These are phyloP conservation scores for Bombus pascuorum DNA, from an alignment of 1,140 invertebrate species.

Conservation along the genomic window DNA sequence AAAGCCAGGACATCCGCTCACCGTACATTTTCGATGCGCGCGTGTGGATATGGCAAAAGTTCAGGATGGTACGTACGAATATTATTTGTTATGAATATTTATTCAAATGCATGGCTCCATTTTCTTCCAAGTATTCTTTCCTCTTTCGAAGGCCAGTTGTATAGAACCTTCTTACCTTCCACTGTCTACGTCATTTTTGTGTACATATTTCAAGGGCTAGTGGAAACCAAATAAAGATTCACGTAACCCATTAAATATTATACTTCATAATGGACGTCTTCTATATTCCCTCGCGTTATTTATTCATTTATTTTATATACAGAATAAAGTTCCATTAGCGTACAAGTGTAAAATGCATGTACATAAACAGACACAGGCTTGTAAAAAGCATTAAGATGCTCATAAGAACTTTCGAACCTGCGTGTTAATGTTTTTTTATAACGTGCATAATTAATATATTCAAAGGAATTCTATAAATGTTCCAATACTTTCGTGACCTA, in stretches of 20 bases:
- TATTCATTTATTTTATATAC: neutral
- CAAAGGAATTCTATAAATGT: no score
- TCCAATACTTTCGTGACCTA: no score
- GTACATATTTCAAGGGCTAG: neutral
- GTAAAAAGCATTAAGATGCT: no score
- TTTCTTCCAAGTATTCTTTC: neutral
- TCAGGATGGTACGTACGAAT: neutral
- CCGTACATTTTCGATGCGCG: neutral
- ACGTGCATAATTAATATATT: no score
- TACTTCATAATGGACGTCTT: neutral
- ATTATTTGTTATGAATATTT: constrained; percentile 28
- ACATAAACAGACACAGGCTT: no score
- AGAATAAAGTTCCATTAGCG: no score
- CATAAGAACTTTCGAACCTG: no score
- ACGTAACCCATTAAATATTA: neutral
- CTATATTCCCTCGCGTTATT: neutral
- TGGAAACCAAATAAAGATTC: neutral
- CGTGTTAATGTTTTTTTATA: no score
- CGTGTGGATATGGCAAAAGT: neutral
- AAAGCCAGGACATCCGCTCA: neutral
- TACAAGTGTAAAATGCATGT: no score
- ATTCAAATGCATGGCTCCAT: neutral
- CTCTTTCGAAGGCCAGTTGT: neutral
- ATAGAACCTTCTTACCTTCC: no score
- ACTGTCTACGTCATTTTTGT: no score